phyloP scores from a whole-genome alignment of 1,140 invertebrate genomes.

The Bombyx mori region ASM3026992v2 NC_085109.1:10733501-10734000 shows the following conservation, averaged over 20 bases:
- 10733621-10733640: slow-evolving; percentile 35
- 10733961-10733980: slow-evolving; percentile 29
- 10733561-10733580: not conserved
- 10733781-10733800: not conserved
- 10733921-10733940: slow-evolving; percentile 2
- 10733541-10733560: slow-evolving; percentile 3
- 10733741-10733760: too few relatives aligned
- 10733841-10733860: not conserved
- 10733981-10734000: slow-evolving; percentile 38
- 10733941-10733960: slow-evolving; percentile 40
- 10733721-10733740: too few relatives aligned
- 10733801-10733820: not conserved
- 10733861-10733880: not conserved
- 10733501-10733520: not conserved
- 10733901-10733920: not conserved
- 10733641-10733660: slow-evolving; percentile 37
- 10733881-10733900: too few relatives aligned
- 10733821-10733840: not conserved
- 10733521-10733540: not conserved
- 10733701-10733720: not conserved
- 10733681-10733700: not conserved
- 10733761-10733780: too few relatives aligned
- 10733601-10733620: slow-evolving; percentile 23
- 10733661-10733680: not conserved
- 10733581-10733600: too few relatives aligned